phyloP scores from a whole-genome alignment of 2,888 invertebrate genomes.

The Leistus spinibarbis region DNA sequence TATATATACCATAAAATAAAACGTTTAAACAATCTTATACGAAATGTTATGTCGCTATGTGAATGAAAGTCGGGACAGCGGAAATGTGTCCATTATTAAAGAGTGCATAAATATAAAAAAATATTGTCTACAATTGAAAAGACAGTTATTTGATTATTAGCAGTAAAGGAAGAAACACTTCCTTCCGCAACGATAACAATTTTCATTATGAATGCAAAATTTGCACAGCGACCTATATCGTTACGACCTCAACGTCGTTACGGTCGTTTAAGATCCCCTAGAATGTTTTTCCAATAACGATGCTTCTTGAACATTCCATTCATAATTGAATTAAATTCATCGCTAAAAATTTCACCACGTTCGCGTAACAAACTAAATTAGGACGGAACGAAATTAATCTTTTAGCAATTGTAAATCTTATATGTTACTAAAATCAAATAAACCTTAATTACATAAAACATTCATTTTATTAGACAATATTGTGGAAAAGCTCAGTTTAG shows the following conservation, averaged over 20 bases:
- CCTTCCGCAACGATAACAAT: slow-evolving; percentile 11
- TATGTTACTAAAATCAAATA: too few species aligned
- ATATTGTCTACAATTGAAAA: background rate
- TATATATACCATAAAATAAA: background rate
- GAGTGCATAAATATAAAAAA: background rate
- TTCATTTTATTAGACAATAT: too few species aligned
- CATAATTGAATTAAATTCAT: slow-evolving; percentile 32
- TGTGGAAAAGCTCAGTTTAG: too few species aligned
- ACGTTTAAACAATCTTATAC: background rate
- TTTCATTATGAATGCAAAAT: slow-evolving; percentile 20
- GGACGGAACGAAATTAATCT: background rate
- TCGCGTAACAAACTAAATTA: background rate
- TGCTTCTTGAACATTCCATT: slow-evolving; percentile 28
- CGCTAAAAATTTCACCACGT: slow-evolving; percentile 1
- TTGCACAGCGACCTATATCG: slow-evolving; percentile 11
- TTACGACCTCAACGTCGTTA: background rate
- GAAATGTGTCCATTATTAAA: too few species aligned
- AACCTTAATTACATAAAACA: too few species aligned
- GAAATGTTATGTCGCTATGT: too few species aligned
- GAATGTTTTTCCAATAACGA: slow-evolving; percentile 33
- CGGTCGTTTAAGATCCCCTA: slow-evolving; percentile 2
- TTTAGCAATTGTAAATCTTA: background rate
- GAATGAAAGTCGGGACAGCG: too few species aligned
- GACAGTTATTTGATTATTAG: background rate
- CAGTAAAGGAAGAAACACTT: background rate